Percentiles rank a stretch among this genome's conserved stretches.
Evolutionary conservation across 2,888 invertebrate genomes (phyloP).

Genomic region (Baccha elongata): DNA sequence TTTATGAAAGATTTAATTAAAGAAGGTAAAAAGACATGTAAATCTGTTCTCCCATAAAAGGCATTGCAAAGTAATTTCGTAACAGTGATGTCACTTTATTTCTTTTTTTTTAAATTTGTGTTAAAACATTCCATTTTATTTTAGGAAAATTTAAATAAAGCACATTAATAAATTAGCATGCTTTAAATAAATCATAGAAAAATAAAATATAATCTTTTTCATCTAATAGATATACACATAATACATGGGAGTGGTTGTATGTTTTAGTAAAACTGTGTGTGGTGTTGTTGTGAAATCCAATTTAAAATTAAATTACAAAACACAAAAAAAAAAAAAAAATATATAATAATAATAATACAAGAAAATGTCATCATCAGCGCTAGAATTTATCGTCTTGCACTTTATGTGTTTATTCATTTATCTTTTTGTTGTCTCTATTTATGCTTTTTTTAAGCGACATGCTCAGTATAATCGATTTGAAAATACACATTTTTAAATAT

Average conservation of each 20-base stretch:
- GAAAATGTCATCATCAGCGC: constrained; percentile 17
- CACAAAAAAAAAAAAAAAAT: neutral
- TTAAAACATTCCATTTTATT: neutral
- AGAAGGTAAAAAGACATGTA: too few relatives aligned
- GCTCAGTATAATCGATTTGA: constrained; percentile 51
- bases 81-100: neutral
- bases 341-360: neutral
- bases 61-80: neutral
- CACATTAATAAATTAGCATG: neutral
- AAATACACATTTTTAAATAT: neutral
- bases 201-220: neutral
- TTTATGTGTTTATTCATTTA: constrained; percentile 42
- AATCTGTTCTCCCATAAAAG: too few relatives aligned
- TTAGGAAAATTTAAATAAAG: neutral
- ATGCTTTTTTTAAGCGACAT: constrained; percentile 29
- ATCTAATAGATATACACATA: neutral
- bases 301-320: constrained; percentile 12
- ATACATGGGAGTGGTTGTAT: neutral
- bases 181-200: constrained; percentile 41
- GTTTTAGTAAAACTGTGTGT: neutral
- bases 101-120: neutral
- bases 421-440: constrained; percentile 15
- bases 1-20: too few relatives aligned
- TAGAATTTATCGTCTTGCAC: constrained; percentile 46
- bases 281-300: constrained; percentile 40